Base-by-base conservation (phyloP, 30 jellyfish, hydroid and myxozoan genomes). In the Mastigias papua region DNA sequence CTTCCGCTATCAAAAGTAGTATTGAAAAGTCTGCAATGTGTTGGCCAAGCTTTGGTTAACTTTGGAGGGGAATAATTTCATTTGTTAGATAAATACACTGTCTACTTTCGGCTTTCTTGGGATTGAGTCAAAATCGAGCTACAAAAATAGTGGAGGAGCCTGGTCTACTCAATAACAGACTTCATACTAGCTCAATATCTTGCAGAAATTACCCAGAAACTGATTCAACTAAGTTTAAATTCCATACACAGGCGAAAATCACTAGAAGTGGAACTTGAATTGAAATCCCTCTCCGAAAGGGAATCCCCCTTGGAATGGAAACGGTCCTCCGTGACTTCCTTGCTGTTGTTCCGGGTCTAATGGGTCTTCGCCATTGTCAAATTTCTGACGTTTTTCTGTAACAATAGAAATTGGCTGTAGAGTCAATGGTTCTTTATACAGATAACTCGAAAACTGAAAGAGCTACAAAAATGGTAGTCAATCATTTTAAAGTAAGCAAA, bases 291-390 rank as follows among this genome's bases (percentile, higher is more conserved):
- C 97, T 58, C 98, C 98, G 65, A 93, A 93, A 9, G 96, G 96
- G 85, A 86, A 86, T 61, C 97, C 97, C 13, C 95, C 96, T 28
- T 84, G 88, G 63, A 83, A 91, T 23, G 98, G 98, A 78, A 77
- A 77, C 21, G 87, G 89, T 54, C 97, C 97, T 2, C 94, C 91
- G 73, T 69, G 83, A 17, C 95, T 90, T 19, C 84, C 86, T 73
- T 93, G 95, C 80, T 93, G 98, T 17, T 95, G 88, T 27, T 93
- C 96, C 1, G 98, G 98, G 62, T 93, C 98, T 31, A 93, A 60
- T 10, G 98, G 98, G 85, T 93, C 98, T 48, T 93, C 98, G 23
- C 98, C 98, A 80, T 87, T 89, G 61, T 93, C 98, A 61, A 76
- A 93, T 69, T 93, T 93, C 33, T 93, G 96, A 17, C 98, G 89